Conservation (phyloP, 2,797 vertebrate species). For the Chromobotia macracanthus region DNA sequence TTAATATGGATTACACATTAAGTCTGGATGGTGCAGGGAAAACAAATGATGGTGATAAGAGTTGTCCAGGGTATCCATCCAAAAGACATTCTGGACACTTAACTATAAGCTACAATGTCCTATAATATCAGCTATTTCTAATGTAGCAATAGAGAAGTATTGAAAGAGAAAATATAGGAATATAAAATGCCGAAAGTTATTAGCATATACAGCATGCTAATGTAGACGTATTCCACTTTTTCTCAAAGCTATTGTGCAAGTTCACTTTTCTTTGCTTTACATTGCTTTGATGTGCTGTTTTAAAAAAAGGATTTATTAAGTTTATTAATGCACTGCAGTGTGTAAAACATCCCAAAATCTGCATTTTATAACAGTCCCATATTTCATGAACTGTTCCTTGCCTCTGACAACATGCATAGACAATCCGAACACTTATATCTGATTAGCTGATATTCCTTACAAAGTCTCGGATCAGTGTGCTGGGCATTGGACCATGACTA, state of each 20-base stretch:
- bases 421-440: conserved; percentile 28
- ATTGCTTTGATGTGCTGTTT: not conserved
- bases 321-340: not conserved
- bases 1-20: conserved; percentile 63
- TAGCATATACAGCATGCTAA: not conserved
- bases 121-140: conserved; percentile 76
- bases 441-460: conserved; percentile 28
- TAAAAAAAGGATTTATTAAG: not conserved
- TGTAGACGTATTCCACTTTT: not conserved
- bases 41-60: conserved; percentile 70
- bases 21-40: conserved; percentile 61
- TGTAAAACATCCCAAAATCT: not conserved
- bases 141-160: conserved; percentile 66
- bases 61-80: conserved; percentile 65
- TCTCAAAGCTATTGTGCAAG: not conserved
- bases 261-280: not conserved
- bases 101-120: conserved; percentile 74
- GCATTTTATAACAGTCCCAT: not conserved
- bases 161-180: conserved; percentile 1
- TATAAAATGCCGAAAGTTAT: not conserved
- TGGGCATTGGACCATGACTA: conserved; percentile 56
- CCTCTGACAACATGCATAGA: not conserved
- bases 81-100: conserved; percentile 73
- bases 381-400: not conserved
- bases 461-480: conserved; percentile 33